A percentile compares a stretch with the other conserved stretches of the same genome.
Conservation (phyloP, 2,797 vertebrate species). For the Delichon dasypus region DNA sequence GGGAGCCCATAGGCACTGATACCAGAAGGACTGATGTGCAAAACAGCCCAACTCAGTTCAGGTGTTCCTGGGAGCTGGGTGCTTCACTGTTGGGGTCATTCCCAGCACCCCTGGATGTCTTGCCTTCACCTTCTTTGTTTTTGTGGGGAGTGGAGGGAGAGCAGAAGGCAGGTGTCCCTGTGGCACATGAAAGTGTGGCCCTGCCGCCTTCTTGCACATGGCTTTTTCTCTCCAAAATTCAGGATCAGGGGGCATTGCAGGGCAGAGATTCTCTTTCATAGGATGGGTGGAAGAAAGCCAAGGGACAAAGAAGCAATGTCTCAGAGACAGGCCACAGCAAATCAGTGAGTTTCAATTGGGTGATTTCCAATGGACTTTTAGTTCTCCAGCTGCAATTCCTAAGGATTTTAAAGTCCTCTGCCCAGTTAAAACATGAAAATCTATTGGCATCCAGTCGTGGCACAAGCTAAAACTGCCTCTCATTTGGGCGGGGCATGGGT, state of each 20-base stretch:
- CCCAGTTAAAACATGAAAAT: neutral
- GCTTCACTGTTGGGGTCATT: neutral
- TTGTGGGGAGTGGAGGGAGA: neutral
- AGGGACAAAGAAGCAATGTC: neutral
- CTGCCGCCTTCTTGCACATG: neutral
- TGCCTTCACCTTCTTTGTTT: neutral
- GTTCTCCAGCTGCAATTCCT: neutral
- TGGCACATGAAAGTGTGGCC: neutral
- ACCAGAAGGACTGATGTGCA: neutral
- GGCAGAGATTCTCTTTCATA: neutral
- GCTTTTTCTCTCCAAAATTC: neutral
- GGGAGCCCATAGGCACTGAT: neutral
- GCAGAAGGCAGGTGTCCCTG: rapidly evolving
- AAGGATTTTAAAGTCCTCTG: neutral
- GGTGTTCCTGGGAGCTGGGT: neutral
- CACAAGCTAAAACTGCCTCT: neutral
- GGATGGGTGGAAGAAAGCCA: neutral
- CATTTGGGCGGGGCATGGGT: rapidly evolving
- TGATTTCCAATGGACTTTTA: neutral
- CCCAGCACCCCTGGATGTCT: neutral
- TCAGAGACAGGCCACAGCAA: neutral
- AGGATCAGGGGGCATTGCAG: neutral
- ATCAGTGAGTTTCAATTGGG: neutral
- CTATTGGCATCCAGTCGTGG: neutral
- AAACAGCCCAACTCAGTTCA: neutral